Evolutionary conservation across 2,888 invertebrate genomes (phyloP), one percentile per base, ranked within the genome.

Genomic region (Operophtera brumata): DNA sequence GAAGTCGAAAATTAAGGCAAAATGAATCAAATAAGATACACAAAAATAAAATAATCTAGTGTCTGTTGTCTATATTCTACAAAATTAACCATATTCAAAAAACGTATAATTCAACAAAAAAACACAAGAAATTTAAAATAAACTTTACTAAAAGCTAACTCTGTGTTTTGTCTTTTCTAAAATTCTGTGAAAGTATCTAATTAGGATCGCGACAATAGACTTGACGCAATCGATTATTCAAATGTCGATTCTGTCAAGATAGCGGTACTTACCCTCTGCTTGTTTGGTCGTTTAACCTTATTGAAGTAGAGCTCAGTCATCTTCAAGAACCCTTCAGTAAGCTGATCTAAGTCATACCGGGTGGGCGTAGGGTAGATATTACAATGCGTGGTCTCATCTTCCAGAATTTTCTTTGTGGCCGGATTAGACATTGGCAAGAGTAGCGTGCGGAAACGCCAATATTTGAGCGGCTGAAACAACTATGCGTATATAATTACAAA

Each of bases 401-500:
- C 96, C 8, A 95, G 86, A 50, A 96, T 96, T 73, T 93, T 93
- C 76, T 95, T 94, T 1, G 94, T 95, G 0, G 95, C 95, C 10
- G 94, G 91, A 76, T 95, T 96, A 72, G 94, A 94, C 47, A 95
- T 90, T 0, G 98, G 98, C 47, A 99, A 80, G 1, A 99, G 87
- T 62, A 97, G 94, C 64, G 98, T 95, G 41, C 98, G 93, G 78
- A 97, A 96, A 56, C 98, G 93, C 97, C 97, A 97, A 78, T 95
- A 97, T 80, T 97, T 97, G 25, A 96, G 85, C 9, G 94, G 92
- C 96, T 96, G 48, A 32, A 56, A 44, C 35, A 14, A 51, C 30
- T 4, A 11, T 8, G 50, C 49, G 56, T 57, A 58, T 8, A 1
- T 1, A 30, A 20, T 4, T 20, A 3, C 4, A 3, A 20, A 20